Evolutionary conservation across 2,888 invertebrate species (phyloP), one percentile per base, ranked within the genome.

Genomic region (Trachelus iudaicus): DNA sequence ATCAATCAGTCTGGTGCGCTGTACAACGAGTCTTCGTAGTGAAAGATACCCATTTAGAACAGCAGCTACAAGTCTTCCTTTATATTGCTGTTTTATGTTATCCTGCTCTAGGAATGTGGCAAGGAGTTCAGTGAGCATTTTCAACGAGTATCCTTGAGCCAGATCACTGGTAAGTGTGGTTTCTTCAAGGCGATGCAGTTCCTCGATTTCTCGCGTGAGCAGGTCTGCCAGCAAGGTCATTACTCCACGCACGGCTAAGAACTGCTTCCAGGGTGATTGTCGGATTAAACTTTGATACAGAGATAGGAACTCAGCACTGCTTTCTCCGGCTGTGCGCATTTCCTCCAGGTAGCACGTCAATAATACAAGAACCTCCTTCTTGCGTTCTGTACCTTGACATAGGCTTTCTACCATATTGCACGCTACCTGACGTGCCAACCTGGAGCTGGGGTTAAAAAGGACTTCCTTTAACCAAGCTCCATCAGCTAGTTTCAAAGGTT

Each of bases 21-120:
- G 99, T 69, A 99, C 97, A 0, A 99, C 97, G 34, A 99, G 94
- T 81, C 98, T 95, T 11, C 97, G 93, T 85, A 99, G 93, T 0
- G 98, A 97, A 81, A 99, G 93, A 92, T 99, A 99, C 0, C 99
- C 98, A 90, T 98, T 98, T 2, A 99, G 93, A 73, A 98, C 97
- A 76, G 97, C 96, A 56, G 96, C 98, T 12, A 99, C 96, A 81
- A 98, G 93, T 73, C 96, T 94, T 0, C 96, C 95, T 92, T 99
- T 99, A 92, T 97, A 98, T 75, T 97, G 96, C 85, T 97, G 96
- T 73, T 98, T 95, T 69, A 99, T 97, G 73, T 95, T 95, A 4
- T 95, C 94, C 86, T 97, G 97, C 83, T 98, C 98, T 75, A 98
- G 93, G 93, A 99, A 97, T 87, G 96, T 95, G 11, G 97, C 95